These are phyloP conservation scores for Petrophora chlorosata DNA, from an alignment of 2,888 invertebrate genomes.

Conservation along the genomic window DNA sequence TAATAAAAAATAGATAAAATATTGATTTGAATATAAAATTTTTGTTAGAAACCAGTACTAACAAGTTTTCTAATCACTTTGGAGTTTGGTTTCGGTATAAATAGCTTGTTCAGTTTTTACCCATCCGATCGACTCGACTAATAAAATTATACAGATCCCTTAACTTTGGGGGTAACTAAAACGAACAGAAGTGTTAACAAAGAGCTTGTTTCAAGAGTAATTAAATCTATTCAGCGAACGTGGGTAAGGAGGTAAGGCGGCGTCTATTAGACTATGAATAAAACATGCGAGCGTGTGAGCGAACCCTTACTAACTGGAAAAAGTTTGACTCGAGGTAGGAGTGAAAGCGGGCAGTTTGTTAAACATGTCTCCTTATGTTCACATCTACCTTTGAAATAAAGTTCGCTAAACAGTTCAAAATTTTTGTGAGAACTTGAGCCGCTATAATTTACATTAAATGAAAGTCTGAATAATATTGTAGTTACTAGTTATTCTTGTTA, in stretches of 20 bases:
- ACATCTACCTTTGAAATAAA: too few relatives aligned
- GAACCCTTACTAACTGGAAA: constrained; percentile 44
- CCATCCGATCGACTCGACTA: constrained; percentile 9
- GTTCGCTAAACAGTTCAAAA: too few relatives aligned
- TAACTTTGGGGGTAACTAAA: constrained; percentile 26
- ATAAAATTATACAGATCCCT: constrained; percentile 30
- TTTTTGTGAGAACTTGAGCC: too few relatives aligned
- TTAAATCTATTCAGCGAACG: constrained; percentile 58
- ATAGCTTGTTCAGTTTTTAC: neutral
- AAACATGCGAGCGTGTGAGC: constrained; percentile 61
- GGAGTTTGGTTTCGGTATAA: too few relatives aligned
- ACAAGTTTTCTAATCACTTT: too few relatives aligned
- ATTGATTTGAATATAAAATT: too few relatives aligned
- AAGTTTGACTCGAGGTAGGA: constrained; percentile 36
- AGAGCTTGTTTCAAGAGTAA: constrained; percentile 55
- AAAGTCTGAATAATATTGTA: too few relatives aligned
- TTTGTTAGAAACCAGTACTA: too few relatives aligned
- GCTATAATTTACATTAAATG: too few relatives aligned
- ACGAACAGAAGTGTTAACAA: constrained; percentile 41
- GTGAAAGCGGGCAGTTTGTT: constrained; percentile 6
- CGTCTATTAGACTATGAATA: constrained; percentile 60
- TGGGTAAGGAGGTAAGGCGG: constrained; percentile 50
- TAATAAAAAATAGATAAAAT: too few relatives aligned
- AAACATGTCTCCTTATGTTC: neutral
- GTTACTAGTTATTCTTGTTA: too few relatives aligned